Evolutionary conservation across 2,797 vertebrate genomes (phyloP).

Genomic region (Oreortyx pictus): DNA sequence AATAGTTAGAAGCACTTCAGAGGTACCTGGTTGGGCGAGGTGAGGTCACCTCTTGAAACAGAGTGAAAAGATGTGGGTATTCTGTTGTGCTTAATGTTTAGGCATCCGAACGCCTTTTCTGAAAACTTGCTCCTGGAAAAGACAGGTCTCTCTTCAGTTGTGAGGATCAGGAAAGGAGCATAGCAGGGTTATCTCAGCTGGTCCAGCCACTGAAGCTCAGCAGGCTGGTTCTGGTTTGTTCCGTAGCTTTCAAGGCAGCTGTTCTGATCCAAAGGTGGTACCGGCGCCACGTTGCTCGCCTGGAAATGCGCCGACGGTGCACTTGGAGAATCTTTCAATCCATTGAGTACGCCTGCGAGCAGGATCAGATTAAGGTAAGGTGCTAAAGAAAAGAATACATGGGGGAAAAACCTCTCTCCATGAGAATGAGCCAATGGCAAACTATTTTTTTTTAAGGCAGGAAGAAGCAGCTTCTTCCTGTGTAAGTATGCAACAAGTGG

Average conservation of each 20-base stretch:
- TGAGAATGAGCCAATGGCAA: background rate
- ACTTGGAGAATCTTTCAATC: constrained; percentile 97
- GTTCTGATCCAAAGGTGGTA: constrained; percentile 94
- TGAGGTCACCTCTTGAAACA: background rate
- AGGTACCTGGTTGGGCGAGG: background rate
- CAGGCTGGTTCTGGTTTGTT: background rate
- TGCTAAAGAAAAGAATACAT: fast-evolving
- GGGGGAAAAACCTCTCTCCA: background rate
- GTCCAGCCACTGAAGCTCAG: background rate
- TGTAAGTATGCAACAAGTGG: background rate
- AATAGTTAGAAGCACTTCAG: background rate
- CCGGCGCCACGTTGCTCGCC: constrained; percentile 86
- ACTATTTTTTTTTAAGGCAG: background rate
- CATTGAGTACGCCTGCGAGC: constrained; percentile 93
- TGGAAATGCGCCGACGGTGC: constrained; percentile 91
- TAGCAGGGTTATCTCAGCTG: background rate
- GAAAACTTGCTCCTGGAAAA: background rate
- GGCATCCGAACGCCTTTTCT: background rate
- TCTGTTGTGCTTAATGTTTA: background rate
- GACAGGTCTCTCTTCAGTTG: background rate
- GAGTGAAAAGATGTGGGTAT: fast-evolving
- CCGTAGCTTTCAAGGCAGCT: constrained; percentile 88
- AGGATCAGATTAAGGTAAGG: constrained; percentile 93
- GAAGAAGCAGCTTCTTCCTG: background rate
- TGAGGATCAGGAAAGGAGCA: background rate